Percentiles rank a stretch among this genome's conserved stretches.
Conservation (phyloP, 2,113 vertebrate species). For the Ictidomys tridecemlineatus region DNA sequence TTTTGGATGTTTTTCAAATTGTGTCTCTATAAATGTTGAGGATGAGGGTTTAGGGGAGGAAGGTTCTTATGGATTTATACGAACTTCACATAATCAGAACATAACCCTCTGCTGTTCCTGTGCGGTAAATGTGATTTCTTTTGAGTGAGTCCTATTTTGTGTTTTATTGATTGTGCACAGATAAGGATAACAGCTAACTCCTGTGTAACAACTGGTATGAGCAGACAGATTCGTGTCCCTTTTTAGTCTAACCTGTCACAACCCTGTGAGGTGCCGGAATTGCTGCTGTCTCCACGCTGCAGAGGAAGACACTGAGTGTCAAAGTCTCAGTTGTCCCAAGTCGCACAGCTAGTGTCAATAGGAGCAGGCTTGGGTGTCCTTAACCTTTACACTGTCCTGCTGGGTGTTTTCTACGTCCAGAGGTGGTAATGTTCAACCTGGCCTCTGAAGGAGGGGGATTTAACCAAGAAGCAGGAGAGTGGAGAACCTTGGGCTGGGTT, state of each 20-base stretch:
- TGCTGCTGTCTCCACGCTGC: background rate
- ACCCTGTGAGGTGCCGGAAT: background rate
- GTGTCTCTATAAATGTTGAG: background rate
- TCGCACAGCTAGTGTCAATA: background rate
- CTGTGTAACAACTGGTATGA: too few species aligned
- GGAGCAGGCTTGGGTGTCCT: background rate
- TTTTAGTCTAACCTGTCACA: background rate
- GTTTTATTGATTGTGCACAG: background rate
- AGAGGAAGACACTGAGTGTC: background rate
- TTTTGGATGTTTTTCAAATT: background rate
- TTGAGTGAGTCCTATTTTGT: background rate
- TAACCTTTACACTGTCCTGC: background rate
- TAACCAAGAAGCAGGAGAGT: background rate
- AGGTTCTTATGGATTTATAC: background rate
- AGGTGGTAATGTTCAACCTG: conserved; percentile 37
- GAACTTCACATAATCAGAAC: background rate
- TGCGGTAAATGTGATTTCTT: background rate
- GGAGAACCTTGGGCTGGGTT: background rate
- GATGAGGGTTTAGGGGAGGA: background rate
- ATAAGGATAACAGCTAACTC: background rate
- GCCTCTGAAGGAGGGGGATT: background rate
- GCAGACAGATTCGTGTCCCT: background rate
- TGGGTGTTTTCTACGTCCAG: background rate
- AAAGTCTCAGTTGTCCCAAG: background rate
- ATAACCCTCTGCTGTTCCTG: background rate